phyloP scores from a whole-genome alignment of 2,797 vertebrate genomes.

The Chloroceryle inda region DNA sequence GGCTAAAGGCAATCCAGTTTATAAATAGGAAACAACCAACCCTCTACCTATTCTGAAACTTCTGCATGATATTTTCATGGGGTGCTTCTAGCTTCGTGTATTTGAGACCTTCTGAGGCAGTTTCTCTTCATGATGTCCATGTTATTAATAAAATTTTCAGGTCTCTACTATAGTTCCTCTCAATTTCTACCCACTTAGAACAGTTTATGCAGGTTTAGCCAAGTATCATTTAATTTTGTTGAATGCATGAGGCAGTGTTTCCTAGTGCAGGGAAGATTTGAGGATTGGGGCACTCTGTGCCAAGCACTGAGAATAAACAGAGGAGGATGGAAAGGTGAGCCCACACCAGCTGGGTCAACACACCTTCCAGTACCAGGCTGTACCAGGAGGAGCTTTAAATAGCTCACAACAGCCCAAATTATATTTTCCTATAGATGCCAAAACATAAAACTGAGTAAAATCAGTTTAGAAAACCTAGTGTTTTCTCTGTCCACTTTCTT shows the following conservation, averaged over 20 bases:
- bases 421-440: background rate
- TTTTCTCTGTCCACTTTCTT: background rate
- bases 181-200: background rate
- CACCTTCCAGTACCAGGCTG: background rate
- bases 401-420: background rate
- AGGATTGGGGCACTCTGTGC: background rate
- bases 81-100: background rate
- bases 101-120: background rate
- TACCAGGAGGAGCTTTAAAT: background rate
- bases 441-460: background rate
- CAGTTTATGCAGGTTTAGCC: background rate
- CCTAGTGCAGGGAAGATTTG: background rate
- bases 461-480: background rate
- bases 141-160: background rate
- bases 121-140: background rate
- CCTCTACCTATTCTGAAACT: background rate
- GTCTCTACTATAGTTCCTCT: background rate
- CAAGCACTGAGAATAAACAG: background rate
- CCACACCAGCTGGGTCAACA: background rate
- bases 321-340: background rate
- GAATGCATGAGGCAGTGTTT: rapidly evolving
- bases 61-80: background rate
- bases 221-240: background rate
- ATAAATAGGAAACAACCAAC: background rate
- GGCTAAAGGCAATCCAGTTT: background rate